These are phyloP conservation scores for Eumerus sabulonum DNA, from an alignment of 2,888 invertebrate genomes.

Conservation along the genomic window DNA sequence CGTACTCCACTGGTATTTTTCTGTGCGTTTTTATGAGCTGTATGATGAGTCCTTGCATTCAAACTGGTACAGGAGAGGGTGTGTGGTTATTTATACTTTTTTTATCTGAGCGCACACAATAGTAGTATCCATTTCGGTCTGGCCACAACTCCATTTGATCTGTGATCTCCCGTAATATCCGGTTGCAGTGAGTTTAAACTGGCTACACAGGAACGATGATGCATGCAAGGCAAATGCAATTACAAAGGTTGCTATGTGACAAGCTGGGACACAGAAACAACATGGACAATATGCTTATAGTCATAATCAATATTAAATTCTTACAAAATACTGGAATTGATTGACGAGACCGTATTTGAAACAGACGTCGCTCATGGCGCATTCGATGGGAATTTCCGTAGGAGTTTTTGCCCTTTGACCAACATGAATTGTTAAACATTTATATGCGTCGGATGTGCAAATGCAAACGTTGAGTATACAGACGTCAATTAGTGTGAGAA, in stretches of 20 bases:
- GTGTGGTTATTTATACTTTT: constrained; percentile 28
- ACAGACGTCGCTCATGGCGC: neutral
- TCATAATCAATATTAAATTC: constrained; percentile 41
- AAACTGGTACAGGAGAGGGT: neutral
- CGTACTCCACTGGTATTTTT: constrained; percentile 32
- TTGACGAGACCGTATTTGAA: constrained; percentile 20
- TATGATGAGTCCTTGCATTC: neutral
- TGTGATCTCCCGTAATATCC: constrained; percentile 21
- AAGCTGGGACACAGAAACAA: too few relatives aligned
- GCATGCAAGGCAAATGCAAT: constrained; percentile 30
- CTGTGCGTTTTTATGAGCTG: constrained; percentile 26
- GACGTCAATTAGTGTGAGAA: too few relatives aligned
- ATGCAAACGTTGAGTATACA: too few relatives aligned
- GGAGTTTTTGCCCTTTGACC: neutral
- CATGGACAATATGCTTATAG: constrained; percentile 5
- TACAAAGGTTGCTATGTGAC: constrained; percentile 17
- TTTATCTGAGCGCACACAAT: constrained; percentile 29
- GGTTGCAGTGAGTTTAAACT: neutral
- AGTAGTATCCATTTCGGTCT: constrained; percentile 29
- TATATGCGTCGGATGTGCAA: too few relatives aligned
- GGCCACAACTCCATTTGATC: constrained; percentile 38
- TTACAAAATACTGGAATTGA: constrained; percentile 28
- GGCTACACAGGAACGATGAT: too few relatives aligned
- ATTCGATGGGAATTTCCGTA: neutral
- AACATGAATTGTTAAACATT: constrained; percentile 2